These are phyloP conservation scores for Glyptemys insculpta DNA, from an alignment of 2,797 vertebrate species.

Conservation along the genomic window DNA sequence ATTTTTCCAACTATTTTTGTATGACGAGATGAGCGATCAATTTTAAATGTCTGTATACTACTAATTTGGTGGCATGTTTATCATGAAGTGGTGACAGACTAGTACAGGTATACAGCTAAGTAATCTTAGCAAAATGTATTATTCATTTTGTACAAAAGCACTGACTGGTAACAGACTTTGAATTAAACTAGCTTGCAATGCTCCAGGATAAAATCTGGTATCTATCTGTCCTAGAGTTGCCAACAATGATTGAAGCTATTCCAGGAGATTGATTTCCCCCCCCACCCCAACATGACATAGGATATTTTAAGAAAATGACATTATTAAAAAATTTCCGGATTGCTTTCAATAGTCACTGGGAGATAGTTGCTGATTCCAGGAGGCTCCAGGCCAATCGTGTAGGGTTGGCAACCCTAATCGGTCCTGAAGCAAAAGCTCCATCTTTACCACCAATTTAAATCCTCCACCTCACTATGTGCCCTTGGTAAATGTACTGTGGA, in stretches of 20 bases:
- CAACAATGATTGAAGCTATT: too few relatives aligned
- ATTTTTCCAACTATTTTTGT: neutral
- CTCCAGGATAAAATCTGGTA: neutral
- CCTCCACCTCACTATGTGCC: rapidly evolving
- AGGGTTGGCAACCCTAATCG: neutral
- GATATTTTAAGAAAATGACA: too few relatives aligned
- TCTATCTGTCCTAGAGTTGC: neutral
- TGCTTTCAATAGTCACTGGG: too few relatives aligned
- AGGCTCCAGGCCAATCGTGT: too few relatives aligned
- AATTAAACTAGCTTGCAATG: neutral
- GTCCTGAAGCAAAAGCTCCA: neutral
- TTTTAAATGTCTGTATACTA: neutral
- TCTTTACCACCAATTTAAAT: neutral
- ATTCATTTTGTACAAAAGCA: neutral
- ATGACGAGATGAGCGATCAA: neutral
- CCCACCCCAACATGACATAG: too few relatives aligned
- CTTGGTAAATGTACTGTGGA: neutral
- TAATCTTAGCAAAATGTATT: neutral
- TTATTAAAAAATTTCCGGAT: too few relatives aligned
- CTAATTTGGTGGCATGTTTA: neutral
- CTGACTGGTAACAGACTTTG: neutral
- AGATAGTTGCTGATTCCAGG: too few relatives aligned
- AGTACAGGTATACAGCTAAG: neutral
- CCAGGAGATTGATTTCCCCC: too few relatives aligned
- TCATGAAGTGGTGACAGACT: neutral